phyloP scores from a whole-genome alignment of 2,888 invertebrate genomes.

The Perizoma affinitatum region DNA sequence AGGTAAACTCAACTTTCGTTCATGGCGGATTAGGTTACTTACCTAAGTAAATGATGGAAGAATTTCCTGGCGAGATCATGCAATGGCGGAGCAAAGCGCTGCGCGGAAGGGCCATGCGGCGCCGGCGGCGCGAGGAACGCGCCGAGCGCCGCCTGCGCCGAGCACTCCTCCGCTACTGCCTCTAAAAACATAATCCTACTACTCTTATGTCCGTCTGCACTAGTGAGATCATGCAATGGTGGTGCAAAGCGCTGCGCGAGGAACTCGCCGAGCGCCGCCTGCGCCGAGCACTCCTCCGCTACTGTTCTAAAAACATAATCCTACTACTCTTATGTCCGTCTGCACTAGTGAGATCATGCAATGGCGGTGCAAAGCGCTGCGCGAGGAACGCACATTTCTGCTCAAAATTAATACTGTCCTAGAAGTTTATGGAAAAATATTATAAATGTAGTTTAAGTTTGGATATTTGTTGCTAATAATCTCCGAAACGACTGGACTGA shows the following conservation, averaged over 20 bases:
- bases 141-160: conserved; percentile 90
- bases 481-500: too few species aligned
- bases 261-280: conserved; percentile 92
- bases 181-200: conserved; percentile 16
- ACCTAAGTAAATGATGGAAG: conserved; percentile 94
- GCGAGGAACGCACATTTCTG: conserved; percentile 92
- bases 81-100: conserved; percentile 90
- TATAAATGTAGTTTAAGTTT: too few species aligned
- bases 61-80: conserved; percentile 93
- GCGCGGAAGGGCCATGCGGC: conserved; percentile 86
- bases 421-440: too few species aligned
- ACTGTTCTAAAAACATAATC: conserved; percentile 35
- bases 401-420: too few species aligned
- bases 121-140: conserved; percentile 90
- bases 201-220: conserved; percentile 51
- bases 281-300: conserved; percentile 73
- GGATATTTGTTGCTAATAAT: too few species aligned
- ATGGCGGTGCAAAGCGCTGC: conserved; percentile 89
- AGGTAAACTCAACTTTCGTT: too few species aligned
- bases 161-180: conserved; percentile 52
- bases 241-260: conserved; percentile 90
- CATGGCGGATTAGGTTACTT: conserved; percentile 12
- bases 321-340: neutral
- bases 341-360: conserved; percentile 90
- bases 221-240: conserved; percentile 91